Percentiles rank a stretch among this genome's conserved stretches.
Evolutionary conservation across 2,113 vertebrate species (phyloP).

Genomic region (Potamarius usumacintae): DNA sequence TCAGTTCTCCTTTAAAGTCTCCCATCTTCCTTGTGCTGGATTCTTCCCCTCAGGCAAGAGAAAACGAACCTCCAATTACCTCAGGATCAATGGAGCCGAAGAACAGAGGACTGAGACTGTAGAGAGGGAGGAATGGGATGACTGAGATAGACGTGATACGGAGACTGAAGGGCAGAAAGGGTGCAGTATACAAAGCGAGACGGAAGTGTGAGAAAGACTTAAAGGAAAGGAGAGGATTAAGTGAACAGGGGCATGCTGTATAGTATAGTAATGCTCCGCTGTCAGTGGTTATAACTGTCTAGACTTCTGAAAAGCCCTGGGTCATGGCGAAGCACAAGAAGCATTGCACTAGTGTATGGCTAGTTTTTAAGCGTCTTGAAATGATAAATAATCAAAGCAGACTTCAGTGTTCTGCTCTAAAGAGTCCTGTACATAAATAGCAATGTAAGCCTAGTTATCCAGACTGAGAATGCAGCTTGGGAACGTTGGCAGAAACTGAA

Average conservation of each 20-base stretch:
- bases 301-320: background rate
- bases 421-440: background rate
- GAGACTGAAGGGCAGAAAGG: background rate
- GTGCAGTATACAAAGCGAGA: background rate
- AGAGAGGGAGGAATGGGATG: background rate
- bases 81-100: constrained; percentile 30
- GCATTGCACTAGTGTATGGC: background rate
- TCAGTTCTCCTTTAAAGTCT: constrained; percentile 3
- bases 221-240: background rate
- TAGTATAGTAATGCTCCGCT: background rate
- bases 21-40: constrained; percentile 5
- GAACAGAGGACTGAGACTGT: background rate
- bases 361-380: background rate
- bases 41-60: constrained; percentile 35
- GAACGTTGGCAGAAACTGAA: background rate
- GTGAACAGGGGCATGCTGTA: background rate
- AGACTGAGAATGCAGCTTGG: background rate
- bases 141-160: background rate
- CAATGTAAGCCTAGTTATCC: background rate
- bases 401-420: background rate
- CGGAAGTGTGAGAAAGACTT: background rate
- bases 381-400: background rate
- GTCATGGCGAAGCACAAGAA: background rate
- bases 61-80: constrained; percentile 30
- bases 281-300: background rate